phyloP scores from a whole-genome alignment of 2,113 vertebrate genomes.

The Gasterosteus aculeatus region DNA sequence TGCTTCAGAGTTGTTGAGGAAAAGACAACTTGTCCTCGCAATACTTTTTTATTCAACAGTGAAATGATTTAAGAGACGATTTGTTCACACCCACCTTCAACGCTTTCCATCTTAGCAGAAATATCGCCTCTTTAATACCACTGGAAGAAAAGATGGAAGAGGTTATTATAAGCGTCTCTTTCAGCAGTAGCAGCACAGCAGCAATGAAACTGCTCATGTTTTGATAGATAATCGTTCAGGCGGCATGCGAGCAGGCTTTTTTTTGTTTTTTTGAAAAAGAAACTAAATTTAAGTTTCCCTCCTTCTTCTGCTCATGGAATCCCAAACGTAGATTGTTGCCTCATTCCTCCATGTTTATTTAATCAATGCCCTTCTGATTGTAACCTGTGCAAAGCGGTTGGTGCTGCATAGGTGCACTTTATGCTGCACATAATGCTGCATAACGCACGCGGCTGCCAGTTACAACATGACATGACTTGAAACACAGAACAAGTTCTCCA shows the following conservation, averaged over 20 bases:
- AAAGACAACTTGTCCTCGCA: neutral
- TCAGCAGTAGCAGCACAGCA: neutral
- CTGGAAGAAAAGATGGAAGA: constrained; percentile 41
- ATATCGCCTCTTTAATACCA: constrained; percentile 34
- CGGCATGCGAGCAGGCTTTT: constrained; percentile 6
- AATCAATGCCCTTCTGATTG: neutral
- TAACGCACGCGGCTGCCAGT: constrained; percentile 4
- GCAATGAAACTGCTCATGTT: constrained; percentile 7
- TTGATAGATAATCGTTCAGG: constrained; percentile 21
- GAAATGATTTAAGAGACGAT: neutral
- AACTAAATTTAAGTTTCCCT: neutral
- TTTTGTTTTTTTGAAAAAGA: no score
- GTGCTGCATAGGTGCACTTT: neutral
- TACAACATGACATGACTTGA: constrained; percentile 8
- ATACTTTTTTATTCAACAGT: constrained; percentile 2
- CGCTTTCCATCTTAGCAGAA: constrained; percentile 72
- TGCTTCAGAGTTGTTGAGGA: neutral
- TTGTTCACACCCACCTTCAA: constrained; percentile 66
- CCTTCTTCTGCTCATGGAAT: neutral
- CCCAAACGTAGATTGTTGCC: neutral
- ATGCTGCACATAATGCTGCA: neutral
- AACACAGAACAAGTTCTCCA: constrained; percentile 26
- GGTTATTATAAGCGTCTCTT: neutral
- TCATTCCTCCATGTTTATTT: neutral
- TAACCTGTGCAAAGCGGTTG: neutral